Percentiles rank a stretch among this genome's conserved stretches.
Evolutionary conservation across 1,140 invertebrate species (phyloP).

Genomic region (Diploscapter pachys): DNA sequence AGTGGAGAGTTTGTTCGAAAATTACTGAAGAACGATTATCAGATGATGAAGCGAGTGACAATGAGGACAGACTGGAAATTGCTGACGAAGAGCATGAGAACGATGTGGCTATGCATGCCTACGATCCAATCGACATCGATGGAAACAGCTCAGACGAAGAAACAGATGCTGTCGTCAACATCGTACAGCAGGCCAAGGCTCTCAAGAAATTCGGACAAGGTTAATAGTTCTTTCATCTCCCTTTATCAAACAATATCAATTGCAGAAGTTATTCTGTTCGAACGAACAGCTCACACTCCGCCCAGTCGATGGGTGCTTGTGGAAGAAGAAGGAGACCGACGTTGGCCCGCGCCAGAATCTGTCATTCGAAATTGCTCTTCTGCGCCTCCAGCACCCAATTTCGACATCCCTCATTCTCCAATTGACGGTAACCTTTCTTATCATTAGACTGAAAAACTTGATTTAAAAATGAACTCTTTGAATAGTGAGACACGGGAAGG

Average conservation of each 20-base stretch:
- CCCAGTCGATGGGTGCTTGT: constrained; percentile 52
- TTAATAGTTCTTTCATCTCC: constrained; percentile 21
- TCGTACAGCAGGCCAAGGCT: no score
- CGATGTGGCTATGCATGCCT: not conserved
- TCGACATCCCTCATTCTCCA: no score
- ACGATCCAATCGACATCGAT: constrained; percentile 22
- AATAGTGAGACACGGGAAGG: no score
- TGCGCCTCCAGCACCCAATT: constrained; percentile 44
- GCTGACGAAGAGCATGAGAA: constrained; percentile 39
- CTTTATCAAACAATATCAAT: constrained; percentile 2
- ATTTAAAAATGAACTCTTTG: no score
- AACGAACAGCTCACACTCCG: constrained; percentile 52
- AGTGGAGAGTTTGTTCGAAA: not conserved
- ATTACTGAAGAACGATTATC: no score
- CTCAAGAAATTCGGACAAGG: constrained; percentile 45
- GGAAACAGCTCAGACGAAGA: constrained; percentile 20
- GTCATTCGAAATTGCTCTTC: constrained; percentile 42
- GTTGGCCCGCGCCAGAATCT: constrained; percentile 46
- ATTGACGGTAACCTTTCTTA: no score
- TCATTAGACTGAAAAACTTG: no score
- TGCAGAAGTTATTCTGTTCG: constrained; percentile 52
- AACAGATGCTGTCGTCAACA: no score
- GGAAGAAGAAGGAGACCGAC: constrained; percentile 14
- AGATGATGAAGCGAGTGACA: constrained; percentile 20
- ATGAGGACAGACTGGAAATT: constrained; percentile 28